phyloP scores from a whole-genome alignment of 2,113 vertebrate species.

The Albula goreensis region DNA sequence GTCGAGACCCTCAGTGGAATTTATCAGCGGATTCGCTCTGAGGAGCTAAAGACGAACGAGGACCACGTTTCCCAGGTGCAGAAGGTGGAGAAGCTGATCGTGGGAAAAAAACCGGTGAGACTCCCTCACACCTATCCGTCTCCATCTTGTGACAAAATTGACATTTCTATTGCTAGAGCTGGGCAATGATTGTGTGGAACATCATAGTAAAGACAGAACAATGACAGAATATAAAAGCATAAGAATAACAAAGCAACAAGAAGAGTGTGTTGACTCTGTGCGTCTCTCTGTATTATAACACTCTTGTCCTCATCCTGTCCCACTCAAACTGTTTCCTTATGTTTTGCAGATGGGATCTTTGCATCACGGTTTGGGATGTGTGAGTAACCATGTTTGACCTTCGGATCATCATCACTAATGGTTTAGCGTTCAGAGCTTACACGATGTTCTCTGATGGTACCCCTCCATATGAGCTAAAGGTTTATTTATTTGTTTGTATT shows the following conservation, averaged over 20 bases:
- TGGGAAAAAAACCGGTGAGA: conserved; percentile 96
- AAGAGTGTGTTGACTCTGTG: no score
- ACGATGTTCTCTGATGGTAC: no score
- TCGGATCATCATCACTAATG: neutral
- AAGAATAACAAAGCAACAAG: no score
- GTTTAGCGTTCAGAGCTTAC: no score
- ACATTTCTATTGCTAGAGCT: no score
- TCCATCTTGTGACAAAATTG: no score
- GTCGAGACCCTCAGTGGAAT: conserved; percentile 91
- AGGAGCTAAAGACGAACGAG: conserved; percentile 94
- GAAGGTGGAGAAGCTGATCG: conserved; percentile 97
- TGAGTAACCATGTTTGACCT: conserved; percentile 73
- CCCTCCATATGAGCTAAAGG: no score
- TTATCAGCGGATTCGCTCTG: conserved; percentile 95
- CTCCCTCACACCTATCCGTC: neutral
- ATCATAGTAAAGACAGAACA: no score
- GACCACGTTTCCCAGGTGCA: conserved; percentile 98
- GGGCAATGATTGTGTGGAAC: no score
- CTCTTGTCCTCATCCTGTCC: neutral
- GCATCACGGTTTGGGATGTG: conserved; percentile 95
- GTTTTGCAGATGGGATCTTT: conserved; percentile 88
- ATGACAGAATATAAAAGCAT: no score
- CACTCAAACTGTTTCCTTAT: neutral
- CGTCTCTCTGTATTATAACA: no score
- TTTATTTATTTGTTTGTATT: no score